A percentile compares a stretch with the other conserved stretches of the same genome.
Conservation (phyloP, 2,113 vertebrate genomes). For the Alethe castanea region DNA sequence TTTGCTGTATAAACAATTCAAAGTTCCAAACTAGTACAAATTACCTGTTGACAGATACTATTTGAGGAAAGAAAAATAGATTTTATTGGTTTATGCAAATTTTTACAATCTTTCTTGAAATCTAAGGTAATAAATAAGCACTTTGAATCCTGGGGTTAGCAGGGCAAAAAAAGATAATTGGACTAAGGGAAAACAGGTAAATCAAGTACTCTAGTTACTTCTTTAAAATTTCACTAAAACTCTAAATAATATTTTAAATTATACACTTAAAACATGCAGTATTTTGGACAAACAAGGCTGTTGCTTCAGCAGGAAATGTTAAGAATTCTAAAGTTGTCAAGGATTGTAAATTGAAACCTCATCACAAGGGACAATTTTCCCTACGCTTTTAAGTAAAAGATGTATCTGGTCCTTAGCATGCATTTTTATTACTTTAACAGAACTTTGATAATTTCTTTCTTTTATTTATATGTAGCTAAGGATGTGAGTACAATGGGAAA, state of each 20-base stretch:
- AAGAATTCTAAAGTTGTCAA: neutral
- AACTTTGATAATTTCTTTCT: neutral
- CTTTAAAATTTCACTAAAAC: neutral
- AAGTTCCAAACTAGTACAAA: neutral
- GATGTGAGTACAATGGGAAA: neutral
- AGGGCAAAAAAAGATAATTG: neutral
- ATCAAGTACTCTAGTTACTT: neutral
- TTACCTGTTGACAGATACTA: neutral
- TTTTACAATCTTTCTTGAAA: neutral
- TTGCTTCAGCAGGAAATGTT: neutral
- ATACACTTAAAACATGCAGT: neutral
- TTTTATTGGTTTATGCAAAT: neutral
- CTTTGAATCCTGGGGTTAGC: neutral
- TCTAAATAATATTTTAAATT: neutral
- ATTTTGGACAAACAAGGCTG: neutral
- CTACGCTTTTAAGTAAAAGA: neutral
- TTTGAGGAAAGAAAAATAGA: neutral
- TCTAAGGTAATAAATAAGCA: neutral
- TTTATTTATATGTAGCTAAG: neutral
- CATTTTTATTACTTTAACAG: neutral
- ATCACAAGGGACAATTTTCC: neutral
- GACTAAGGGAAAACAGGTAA: neutral
- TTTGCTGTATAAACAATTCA: neutral
- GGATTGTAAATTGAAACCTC: neutral
- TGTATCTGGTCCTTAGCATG: neutral